phyloP scores from a whole-genome alignment of 2,888 invertebrate species.

The Trichacis sp. region DNA sequence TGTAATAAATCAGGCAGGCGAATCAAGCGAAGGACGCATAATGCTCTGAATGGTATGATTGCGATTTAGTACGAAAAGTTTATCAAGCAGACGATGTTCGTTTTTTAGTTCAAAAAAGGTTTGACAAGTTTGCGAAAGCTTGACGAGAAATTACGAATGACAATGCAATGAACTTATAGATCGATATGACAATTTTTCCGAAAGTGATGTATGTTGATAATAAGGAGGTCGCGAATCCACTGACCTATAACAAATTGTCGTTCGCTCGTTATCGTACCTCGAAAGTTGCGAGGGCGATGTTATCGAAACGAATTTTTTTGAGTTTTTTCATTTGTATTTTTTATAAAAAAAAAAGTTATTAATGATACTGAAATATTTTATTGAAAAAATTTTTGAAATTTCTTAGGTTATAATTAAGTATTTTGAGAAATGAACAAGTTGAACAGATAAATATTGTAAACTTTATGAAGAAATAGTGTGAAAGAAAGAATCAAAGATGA shows the following conservation, averaged over 20 bases:
- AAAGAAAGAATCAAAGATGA: too few species aligned
- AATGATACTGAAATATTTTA: too few species aligned
- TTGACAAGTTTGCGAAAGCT: not conserved
- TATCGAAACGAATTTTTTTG: constrained; percentile 24
- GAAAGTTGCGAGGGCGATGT: constrained; percentile 26
- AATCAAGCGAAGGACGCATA: constrained; percentile 4
- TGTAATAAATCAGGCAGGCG: constrained; percentile 23
- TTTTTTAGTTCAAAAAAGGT: not conserved
- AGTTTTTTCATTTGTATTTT: not conserved
- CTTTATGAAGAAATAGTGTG: too few species aligned
- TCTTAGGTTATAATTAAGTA: too few species aligned
- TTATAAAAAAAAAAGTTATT: too few species aligned
- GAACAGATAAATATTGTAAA: too few species aligned
- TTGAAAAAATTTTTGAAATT: too few species aligned
- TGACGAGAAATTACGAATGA: not conserved
- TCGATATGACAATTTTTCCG: not conserved
- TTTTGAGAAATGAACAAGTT: too few species aligned
- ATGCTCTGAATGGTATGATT: not conserved
- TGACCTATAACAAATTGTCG: constrained; percentile 40
- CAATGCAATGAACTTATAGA: not conserved
- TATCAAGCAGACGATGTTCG: too few species aligned
- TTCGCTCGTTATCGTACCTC: constrained; percentile 26
- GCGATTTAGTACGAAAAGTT: not conserved
- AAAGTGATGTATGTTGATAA: not conserved
- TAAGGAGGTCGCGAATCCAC: constrained; percentile 38